These are phyloP conservation scores for Trichonephila inaurata DNA, from an alignment of 1,140 invertebrate genomes.

Conservation along the genomic window DNA sequence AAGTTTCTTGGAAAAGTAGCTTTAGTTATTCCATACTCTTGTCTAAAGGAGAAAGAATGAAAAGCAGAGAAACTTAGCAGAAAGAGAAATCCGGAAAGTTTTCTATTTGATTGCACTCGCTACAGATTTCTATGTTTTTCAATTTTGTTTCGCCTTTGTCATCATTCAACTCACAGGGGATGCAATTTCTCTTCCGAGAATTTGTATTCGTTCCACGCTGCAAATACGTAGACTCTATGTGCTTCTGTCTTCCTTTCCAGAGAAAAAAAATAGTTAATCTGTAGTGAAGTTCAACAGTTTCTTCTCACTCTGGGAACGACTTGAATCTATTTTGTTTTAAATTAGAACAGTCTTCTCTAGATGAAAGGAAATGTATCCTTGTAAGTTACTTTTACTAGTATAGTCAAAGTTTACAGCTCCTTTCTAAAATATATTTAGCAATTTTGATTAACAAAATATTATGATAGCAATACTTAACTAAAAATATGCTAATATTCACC, in stretches of 20 bases:
- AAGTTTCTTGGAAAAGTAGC: background rate
- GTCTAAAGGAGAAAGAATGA: background rate
- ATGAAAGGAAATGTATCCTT: background rate
- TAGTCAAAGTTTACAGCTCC: background rate
- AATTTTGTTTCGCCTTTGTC: conserved; percentile 50
- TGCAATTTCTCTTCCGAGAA: conserved; percentile 62
- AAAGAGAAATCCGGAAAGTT: conserved; percentile 16
- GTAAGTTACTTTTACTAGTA: background rate
- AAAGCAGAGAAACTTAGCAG: background rate
- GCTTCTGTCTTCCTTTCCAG: background rate
- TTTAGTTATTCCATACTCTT: background rate
- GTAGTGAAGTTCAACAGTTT: conserved; percentile 5
- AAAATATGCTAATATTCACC: too few relatives aligned
- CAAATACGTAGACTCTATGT: background rate
- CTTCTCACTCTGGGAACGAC: background rate
- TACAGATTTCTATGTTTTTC: conserved; percentile 33
- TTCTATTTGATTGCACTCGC: conserved; percentile 50
- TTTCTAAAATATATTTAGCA: background rate
- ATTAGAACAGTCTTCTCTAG: background rate
- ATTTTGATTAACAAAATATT: background rate
- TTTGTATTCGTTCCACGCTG: conserved; percentile 56
- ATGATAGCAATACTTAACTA: too few relatives aligned
- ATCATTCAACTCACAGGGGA: conserved; percentile 54
- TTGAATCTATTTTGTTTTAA: background rate
- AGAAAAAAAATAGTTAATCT: background rate